phyloP scores from a whole-genome alignment of 1,140 invertebrate species.

The Pachypsylla venusta region DNA sequence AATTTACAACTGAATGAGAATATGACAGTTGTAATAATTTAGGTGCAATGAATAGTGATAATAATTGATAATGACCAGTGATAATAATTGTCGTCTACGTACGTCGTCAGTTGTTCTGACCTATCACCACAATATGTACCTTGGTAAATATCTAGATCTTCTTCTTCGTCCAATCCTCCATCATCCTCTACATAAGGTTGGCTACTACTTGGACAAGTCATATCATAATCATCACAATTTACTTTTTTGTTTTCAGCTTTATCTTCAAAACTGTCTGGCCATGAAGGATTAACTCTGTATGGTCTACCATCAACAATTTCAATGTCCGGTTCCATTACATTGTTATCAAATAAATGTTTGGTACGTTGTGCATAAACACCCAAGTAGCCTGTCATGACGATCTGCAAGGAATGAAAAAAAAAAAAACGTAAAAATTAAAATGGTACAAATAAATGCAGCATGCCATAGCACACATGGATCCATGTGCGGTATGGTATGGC shows the following conservation, averaged over 20 bases:
- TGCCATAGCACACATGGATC: too few relatives aligned
- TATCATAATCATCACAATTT: slow-evolving; percentile 32
- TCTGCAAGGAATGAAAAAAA: too few relatives aligned
- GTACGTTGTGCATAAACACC: not conserved
- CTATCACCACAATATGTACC: too few relatives aligned
- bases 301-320: slow-evolving; percentile 37
- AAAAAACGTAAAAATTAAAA: too few relatives aligned
- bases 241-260: slow-evolving; percentile 32
- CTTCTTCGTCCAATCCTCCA: not conserved
- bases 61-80: too few relatives aligned
- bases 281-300: slow-evolving; percentile 34
- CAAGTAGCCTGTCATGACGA: slow-evolving; percentile 5
- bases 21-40: too few relatives aligned
- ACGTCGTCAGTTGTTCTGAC: too few relatives aligned
- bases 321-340: slow-evolving; percentile 31
- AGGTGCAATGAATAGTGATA: too few relatives aligned
- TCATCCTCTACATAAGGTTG: not conserved
- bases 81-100: too few relatives aligned
- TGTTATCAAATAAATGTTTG: slow-evolving; percentile 5
- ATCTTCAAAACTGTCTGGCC: slow-evolving; percentile 26
- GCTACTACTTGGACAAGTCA: slow-evolving; percentile 12
- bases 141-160: not conserved
- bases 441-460: too few relatives aligned
- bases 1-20: too few relatives aligned
- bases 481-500: too few relatives aligned